Evolutionary conservation across 2,888 invertebrate species (phyloP), one percentile per base, ranked within the genome.

Genomic region (Rhingia campestris): DNA sequence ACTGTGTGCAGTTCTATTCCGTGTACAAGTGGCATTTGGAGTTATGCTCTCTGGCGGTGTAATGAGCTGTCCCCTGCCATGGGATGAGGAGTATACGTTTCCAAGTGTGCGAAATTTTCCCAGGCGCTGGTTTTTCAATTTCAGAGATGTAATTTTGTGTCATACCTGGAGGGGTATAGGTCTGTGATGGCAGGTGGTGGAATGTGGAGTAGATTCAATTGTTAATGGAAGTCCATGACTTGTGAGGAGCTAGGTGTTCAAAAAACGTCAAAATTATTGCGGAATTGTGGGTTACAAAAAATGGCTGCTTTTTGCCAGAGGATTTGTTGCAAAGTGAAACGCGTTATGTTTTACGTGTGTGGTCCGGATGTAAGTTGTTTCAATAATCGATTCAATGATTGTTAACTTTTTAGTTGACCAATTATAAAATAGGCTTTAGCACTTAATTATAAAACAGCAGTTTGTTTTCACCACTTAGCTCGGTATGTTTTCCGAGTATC

Each of bases 31-130:
- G 70, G 53, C 72, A 81, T 59, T 72, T 63, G 72, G 51, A 82
- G 61, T 77, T 72, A 82, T 82, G 72, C 51, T 70, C 43, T 54
- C 63, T 63, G 43, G 58, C 49, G 45, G 81, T 45, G 47, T 72
- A 77, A 82, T 77, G 81, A 82, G 81, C 81, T 82, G 81, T 82
- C 77, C 54, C 66, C 67, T 61, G 77, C 51, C 61, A 49, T 56
- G 43, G 47, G 45, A 66, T 77, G 43, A 47, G 53, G 58, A 53
- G 70, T 59, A 58, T 47, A 54, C 53, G 59, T 72, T 53, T 58
- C n/a, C 22, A 49, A 22, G 54, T 74, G 67, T 75, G 67, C 41
- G 41, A 56, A 67, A 47, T 69, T 74, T 70, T 70, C 75, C 49
- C 67, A 63, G 75, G 63, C 75, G 64, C 45, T 10, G 51, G 45